A percentile compares a stretch with the other conserved stretches of the same genome.
These are phyloP conservation scores for Anthoscopus minutus DNA, from an alignment of 2,113 vertebrate species.

Conservation along the genomic window DNA sequence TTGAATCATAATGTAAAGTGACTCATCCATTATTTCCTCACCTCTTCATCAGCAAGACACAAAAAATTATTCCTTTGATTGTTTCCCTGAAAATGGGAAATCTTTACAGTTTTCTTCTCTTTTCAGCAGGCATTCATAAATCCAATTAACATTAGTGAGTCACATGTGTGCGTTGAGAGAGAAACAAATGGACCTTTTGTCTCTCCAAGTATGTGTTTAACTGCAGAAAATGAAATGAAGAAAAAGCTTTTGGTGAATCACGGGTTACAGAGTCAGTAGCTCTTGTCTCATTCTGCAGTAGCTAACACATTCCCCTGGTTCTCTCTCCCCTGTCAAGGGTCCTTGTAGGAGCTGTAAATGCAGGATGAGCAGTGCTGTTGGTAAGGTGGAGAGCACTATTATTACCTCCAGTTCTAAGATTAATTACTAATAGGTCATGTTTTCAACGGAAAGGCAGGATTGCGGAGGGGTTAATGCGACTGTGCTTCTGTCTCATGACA, in stretches of 20 bases:
- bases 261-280: background rate
- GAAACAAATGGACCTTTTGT: background rate
- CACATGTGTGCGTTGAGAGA: background rate
- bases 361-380: background rate
- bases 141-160: slow-evolving; percentile 31
- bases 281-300: background rate
- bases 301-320: background rate
- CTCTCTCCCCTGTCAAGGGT: background rate
- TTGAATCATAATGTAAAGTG: slow-evolving; percentile 37
- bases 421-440: background rate
- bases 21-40: slow-evolving; percentile 42
- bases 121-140: slow-evolving; percentile 24
- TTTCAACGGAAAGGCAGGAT: background rate
- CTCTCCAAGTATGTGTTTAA: background rate
- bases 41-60: background rate
- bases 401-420: background rate
- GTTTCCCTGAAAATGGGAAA: background rate
- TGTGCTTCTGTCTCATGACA: background rate
- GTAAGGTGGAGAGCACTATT: background rate
- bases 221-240: background rate
- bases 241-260: background rate
- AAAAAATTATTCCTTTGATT: slow-evolving; percentile 36
- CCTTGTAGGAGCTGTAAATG: background rate
- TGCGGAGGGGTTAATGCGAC: background rate
- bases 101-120: background rate